phyloP scores from a whole-genome alignment of 2,113 vertebrate species.

The Neodontobutis hainanensis region DNA sequence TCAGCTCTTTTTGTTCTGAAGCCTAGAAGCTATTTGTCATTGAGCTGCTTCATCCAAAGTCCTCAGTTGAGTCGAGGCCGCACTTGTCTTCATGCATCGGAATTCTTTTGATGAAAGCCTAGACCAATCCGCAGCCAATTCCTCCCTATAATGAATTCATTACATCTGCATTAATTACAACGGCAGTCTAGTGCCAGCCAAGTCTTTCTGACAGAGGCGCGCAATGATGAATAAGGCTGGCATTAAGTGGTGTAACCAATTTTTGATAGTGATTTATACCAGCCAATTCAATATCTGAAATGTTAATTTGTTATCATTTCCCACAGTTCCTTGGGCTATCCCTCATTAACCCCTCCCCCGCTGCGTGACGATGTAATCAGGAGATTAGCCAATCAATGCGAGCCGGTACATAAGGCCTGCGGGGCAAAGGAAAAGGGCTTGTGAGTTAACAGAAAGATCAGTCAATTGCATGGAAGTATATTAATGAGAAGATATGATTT shows the following conservation, averaged over 20 bases:
- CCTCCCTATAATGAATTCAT: constrained; percentile 69
- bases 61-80: constrained; percentile 40
- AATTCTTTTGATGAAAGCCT: constrained; percentile 58
- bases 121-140: constrained; percentile 62
- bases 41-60: constrained; percentile 19
- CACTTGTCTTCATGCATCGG: constrained; percentile 34
- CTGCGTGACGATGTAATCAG: constrained; percentile 68
- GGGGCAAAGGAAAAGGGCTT: constrained; percentile 39
- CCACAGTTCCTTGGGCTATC: constrained; percentile 73
- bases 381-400: constrained; percentile 62
- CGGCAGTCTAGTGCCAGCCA: constrained; percentile 50
- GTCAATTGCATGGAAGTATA: constrained; percentile 34
- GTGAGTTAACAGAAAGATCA: constrained; percentile 40
- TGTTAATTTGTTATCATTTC: constrained; percentile 80
- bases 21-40: constrained; percentile 35
- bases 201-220: constrained; percentile 63
- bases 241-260: constrained; percentile 74
- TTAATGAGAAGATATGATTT: neutral
- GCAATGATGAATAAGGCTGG: constrained; percentile 72
- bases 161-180: constrained; percentile 76
- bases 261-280: constrained; percentile 78
- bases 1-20: neutral
- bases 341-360: constrained; percentile 71
- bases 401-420: constrained; percentile 16
- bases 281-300: constrained; percentile 76